Percentiles rank a stretch among this genome's conserved stretches.
These are phyloP conservation scores for Plumapathes pennacea DNA, from an alignment of 92 coral and sea anemone species.

Conservation along the genomic window DNA sequence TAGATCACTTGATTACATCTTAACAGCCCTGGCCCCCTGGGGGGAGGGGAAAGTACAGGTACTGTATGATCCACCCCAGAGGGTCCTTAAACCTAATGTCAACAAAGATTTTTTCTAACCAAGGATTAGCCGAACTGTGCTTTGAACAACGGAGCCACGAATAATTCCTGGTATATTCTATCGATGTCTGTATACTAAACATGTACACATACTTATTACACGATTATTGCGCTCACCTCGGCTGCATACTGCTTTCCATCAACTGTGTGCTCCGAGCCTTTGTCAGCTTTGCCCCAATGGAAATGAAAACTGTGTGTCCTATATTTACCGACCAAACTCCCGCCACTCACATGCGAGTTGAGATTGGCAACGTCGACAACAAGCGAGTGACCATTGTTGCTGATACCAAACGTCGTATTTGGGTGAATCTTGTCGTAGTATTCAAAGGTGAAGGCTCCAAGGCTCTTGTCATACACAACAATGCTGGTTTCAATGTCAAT, in stretches of 20 bases:
- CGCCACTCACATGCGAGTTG: constrained; percentile 21
- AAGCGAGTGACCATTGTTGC: constrained; percentile 38
- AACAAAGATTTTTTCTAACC: too few relatives aligned
- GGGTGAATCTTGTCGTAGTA: constrained; percentile 2
- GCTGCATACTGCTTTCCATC: constrained; percentile 56
- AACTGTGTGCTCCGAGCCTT: constrained; percentile 65
- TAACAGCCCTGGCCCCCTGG: too few relatives aligned
- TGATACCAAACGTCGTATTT: not conserved
- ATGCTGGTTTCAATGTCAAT: constrained; percentile 29
- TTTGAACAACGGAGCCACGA: too few relatives aligned
- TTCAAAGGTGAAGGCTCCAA: constrained; percentile 8
- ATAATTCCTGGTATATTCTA: too few relatives aligned
- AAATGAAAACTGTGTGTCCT: constrained; percentile 31
- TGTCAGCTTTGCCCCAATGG: constrained; percentile 54
- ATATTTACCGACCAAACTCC: constrained; percentile 38
- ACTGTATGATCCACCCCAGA: too few relatives aligned
- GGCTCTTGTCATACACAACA: constrained; percentile 1
- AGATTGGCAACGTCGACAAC: not conserved
- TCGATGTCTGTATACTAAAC: too few relatives aligned
- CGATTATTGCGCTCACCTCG: constrained; percentile 41
- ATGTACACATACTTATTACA: too few relatives aligned
- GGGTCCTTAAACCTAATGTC: too few relatives aligned
- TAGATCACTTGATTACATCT: not conserved
- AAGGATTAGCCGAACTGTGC: too few relatives aligned
- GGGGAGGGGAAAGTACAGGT: too few relatives aligned